Evolutionary conservation across 2,797 vertebrate species (phyloP).

Genomic region (Microctenopoma stevenorrisi): DNA sequence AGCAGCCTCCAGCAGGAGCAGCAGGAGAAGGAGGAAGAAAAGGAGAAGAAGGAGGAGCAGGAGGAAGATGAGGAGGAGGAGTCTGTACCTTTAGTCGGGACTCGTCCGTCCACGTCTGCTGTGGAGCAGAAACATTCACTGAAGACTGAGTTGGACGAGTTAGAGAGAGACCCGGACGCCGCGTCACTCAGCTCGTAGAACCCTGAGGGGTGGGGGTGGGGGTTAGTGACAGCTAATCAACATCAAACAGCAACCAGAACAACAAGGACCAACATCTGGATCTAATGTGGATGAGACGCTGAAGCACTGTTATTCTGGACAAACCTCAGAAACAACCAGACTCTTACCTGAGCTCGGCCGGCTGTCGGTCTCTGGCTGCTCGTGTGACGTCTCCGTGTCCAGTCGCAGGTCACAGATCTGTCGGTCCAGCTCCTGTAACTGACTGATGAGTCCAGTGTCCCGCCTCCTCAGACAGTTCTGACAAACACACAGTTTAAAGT

Average conservation of each 20-base stretch:
- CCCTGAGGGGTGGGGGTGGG: conserved; percentile 76
- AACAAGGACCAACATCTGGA: too few relatives aligned
- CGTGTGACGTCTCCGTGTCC: conserved; percentile 87
- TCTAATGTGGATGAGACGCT: too few relatives aligned
- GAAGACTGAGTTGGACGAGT: conserved; percentile 98
- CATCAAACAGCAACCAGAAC: too few relatives aligned
- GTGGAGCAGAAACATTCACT: conserved; percentile 89
- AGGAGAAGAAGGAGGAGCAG: not conserved
- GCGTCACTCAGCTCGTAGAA: conserved; percentile 97
- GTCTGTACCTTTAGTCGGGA: conserved; percentile 86
- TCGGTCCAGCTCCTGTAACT: conserved; percentile 93
- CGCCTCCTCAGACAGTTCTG: conserved; percentile 92
- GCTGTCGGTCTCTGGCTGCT: conserved; percentile 91
- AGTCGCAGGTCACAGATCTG: conserved; percentile 93
- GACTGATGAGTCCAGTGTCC: conserved; percentile 90
- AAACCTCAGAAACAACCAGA: too few relatives aligned
- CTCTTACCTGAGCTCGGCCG: conserved; percentile 92
- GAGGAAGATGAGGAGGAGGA: not conserved
- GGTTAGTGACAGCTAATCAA: too few relatives aligned
- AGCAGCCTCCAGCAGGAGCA: not conserved
- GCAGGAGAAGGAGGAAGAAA: too few relatives aligned
- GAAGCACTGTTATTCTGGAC: too few relatives aligned
- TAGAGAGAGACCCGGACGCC: conserved; percentile 93
- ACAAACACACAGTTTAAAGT: conserved; percentile 4
- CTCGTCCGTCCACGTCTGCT: conserved; percentile 84